A percentile compares a stretch with the other conserved stretches of the same genome.
These are phyloP conservation scores for Pelosia muscerda DNA, from an alignment of 2,888 invertebrate genomes.

Conservation along the genomic window DNA sequence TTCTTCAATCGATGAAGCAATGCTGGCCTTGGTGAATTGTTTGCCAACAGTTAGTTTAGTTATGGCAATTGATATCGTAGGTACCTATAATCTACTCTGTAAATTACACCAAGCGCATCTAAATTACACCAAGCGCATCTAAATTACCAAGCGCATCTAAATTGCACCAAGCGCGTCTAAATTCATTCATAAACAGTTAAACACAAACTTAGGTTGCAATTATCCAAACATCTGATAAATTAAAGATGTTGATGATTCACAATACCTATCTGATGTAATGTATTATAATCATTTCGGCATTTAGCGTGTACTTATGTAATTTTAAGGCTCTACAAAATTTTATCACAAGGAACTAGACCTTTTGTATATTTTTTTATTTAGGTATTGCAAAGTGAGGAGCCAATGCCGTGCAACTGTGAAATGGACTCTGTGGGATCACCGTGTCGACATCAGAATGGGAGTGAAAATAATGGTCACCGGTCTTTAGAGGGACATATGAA, in stretches of 20 bases:
- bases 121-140: background rate
- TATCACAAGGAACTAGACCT: background rate
- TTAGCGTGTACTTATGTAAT: background rate
- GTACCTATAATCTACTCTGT: slow-evolving; percentile 8
- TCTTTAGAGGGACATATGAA: slow-evolving; percentile 45
- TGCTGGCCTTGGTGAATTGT: slow-evolving; percentile 48
- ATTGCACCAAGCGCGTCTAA: slow-evolving; percentile 27
- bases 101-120: slow-evolving; percentile 31
- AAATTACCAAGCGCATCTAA: slow-evolving; percentile 33
- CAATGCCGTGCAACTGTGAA: slow-evolving; percentile 70
- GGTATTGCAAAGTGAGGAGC: slow-evolving; percentile 25
- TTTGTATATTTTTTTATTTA: slow-evolving; percentile 24
- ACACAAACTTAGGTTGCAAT: slow-evolving; percentile 3
- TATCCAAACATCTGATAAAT: background rate
- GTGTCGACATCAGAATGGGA: slow-evolving; percentile 56
- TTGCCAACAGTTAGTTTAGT: slow-evolving; percentile 52
- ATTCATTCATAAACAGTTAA: background rate
- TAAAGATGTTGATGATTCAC: background rate
- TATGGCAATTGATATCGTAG: slow-evolving; percentile 29
- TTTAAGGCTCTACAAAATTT: background rate
- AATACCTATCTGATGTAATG: slow-evolving; percentile 3
- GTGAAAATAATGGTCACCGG: slow-evolving; percentile 50
- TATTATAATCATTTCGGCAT: background rate
- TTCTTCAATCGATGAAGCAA: slow-evolving; percentile 32
- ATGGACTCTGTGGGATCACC: slow-evolving; percentile 46